Evolutionary conservation across 2,113 vertebrate species (phyloP).

Genomic region (Mungos mungo): DNA sequence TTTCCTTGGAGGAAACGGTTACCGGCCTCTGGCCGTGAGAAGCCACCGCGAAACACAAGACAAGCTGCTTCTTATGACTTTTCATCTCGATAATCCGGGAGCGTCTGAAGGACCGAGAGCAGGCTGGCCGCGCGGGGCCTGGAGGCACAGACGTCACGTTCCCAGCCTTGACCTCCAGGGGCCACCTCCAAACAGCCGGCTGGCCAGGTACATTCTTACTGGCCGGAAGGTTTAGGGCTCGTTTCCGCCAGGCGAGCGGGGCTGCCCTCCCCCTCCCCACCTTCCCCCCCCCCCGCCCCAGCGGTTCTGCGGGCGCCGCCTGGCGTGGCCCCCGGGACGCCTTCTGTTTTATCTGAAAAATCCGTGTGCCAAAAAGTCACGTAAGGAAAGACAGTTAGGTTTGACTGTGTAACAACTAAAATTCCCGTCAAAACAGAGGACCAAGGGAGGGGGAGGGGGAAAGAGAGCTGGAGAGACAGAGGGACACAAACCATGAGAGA

Average conservation of each 20-base stretch:
- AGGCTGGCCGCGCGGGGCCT: fast-evolving
- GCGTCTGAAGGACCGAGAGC: fast-evolving
- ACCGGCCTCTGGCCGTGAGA: background rate
- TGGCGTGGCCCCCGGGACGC: background rate
- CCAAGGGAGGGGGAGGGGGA: too few species aligned
- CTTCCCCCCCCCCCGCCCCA: background rate
- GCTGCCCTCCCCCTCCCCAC: fast-evolving
- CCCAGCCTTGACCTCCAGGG: fast-evolving
- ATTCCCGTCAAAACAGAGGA: background rate
- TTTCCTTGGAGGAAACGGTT: background rate
- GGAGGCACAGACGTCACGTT: fast-evolving
- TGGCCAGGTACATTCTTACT: fast-evolving
- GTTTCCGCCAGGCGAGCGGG: fast-evolving
- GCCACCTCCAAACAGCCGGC: background rate
- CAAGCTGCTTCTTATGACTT: fast-evolving
- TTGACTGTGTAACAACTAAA: conserved; percentile 14
- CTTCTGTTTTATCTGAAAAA: conserved; percentile 23
- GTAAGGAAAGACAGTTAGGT: background rate
- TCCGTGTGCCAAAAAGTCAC: background rate
- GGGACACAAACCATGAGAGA: too few species aligned
- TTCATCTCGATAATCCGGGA: fast-evolving
- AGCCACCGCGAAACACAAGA: background rate
- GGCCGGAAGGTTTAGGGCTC: background rate
- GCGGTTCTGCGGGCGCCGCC: fast-evolving
- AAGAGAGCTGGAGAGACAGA: too few species aligned